Conservation (phyloP, 2,888 invertebrate genomes). For the Geophilus truncorum region DNA sequence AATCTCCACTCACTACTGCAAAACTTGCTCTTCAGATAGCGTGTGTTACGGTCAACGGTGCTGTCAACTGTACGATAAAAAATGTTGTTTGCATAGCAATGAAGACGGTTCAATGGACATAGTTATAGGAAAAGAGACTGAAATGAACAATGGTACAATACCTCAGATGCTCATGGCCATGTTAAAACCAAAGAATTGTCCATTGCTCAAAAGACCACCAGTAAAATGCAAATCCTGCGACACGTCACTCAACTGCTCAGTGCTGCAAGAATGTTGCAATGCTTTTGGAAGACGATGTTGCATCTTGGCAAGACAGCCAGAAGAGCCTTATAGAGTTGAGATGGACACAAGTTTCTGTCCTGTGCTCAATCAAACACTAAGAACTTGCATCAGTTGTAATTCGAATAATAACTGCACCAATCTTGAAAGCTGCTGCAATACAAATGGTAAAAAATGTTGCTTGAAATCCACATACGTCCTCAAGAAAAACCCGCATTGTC, state of each 20-base stretch:
- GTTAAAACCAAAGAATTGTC: not conserved
- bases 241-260: not conserved
- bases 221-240: not conserved
- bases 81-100: not conserved
- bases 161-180: no score
- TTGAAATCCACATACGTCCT: not conserved
- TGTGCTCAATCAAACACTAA: no score
- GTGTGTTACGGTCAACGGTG: not conserved
- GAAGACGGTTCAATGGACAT: not conserved
- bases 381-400: not conserved
- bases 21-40: not conserved
- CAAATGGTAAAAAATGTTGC: not conserved
- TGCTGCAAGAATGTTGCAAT: not conserved
- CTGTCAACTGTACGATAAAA: not conserved
- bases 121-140: not conserved
- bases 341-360: no score
- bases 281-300: not conserved
- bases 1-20: not conserved
- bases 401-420: not conserved
- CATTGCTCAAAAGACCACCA: not conserved
- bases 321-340: no score
- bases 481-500: not conserved
- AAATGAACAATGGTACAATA: no score
- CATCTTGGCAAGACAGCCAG: not conserved
- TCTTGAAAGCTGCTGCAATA: not conserved